These are phyloP conservation scores for Pelosia muscerda DNA, from an alignment of 2,888 invertebrate genomes.

Conservation along the genomic window DNA sequence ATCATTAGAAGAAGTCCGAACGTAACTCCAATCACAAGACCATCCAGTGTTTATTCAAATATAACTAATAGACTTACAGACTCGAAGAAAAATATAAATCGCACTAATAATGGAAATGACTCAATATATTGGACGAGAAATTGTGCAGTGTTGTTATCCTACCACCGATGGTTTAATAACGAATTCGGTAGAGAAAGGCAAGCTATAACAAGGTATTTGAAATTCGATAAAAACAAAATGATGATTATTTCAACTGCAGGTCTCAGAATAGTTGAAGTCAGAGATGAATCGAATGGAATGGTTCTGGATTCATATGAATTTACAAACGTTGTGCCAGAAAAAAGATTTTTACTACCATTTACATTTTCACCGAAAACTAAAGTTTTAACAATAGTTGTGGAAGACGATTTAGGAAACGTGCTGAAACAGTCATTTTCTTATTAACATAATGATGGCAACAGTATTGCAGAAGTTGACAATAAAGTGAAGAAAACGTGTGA, in stretches of 20 bases:
- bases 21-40: conserved; percentile 84
- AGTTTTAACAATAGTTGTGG: conserved; percentile 88
- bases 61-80: conserved; percentile 80
- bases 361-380: conserved; percentile 81
- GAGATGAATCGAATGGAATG: conserved; percentile 87
- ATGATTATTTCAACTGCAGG: conserved; percentile 88
- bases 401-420: conserved; percentile 90
- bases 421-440: conserved; percentile 88
- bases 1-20: conserved; percentile 82
- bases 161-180: conserved; percentile 88
- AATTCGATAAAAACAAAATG: conserved; percentile 86
- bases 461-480: conserved; percentile 74
- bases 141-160: conserved; percentile 89
- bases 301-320: conserved; percentile 89
- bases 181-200: conserved; percentile 85
- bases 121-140: conserved; percentile 88
- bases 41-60: conserved; percentile 82
- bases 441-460: conserved; percentile 57
- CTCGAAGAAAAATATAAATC: conserved; percentile 77
- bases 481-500: conserved; percentile 58
- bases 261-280: conserved; percentile 89
- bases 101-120: conserved; percentile 79
- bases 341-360: conserved; percentile 86
- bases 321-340: conserved; percentile 85
- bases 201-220: conserved; percentile 83